phyloP scores from a whole-genome alignment of 2,113 vertebrate genomes.

The Thunnus maccoyii region DNA sequence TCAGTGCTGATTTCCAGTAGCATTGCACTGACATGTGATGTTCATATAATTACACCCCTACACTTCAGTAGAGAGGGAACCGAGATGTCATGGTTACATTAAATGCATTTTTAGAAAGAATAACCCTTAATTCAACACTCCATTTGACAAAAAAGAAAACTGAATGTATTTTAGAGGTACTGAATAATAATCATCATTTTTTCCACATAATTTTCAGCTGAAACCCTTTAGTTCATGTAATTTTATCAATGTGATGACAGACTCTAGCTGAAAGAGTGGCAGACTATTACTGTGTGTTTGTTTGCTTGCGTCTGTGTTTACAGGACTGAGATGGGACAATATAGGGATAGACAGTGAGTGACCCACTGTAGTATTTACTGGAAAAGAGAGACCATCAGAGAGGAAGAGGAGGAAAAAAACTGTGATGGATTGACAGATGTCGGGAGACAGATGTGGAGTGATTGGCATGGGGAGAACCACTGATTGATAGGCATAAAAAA shows the following conservation, averaged over 20 bases:
- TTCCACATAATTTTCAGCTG: neutral
- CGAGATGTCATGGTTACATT: neutral
- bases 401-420: neutral
- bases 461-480: slow-evolving; percentile 59
- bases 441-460: slow-evolving; percentile 54
- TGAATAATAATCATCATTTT: neutral
- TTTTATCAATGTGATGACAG: slow-evolving; percentile 32
- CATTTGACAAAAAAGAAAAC: neutral
- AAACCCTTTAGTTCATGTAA: slow-evolving; percentile 1
- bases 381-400: slow-evolving; percentile 8
- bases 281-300: neutral
- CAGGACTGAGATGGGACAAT: slow-evolving; percentile 14
- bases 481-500: slow-evolving; percentile 77
- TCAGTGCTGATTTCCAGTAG: no score
- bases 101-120: neutral
- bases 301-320: slow-evolving; percentile 24
- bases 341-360: slow-evolving; percentile 37
- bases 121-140: neutral
- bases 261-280: slow-evolving; percentile 1
- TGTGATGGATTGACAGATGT: slow-evolving; percentile 59
- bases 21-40: no score
- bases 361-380: slow-evolving; percentile 26
- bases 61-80: no score
- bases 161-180: neutral
- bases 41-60: no score